Evolutionary conservation across 2,113 vertebrate species (phyloP).

Genomic region (Pyrgilauda ruficollis): DNA sequence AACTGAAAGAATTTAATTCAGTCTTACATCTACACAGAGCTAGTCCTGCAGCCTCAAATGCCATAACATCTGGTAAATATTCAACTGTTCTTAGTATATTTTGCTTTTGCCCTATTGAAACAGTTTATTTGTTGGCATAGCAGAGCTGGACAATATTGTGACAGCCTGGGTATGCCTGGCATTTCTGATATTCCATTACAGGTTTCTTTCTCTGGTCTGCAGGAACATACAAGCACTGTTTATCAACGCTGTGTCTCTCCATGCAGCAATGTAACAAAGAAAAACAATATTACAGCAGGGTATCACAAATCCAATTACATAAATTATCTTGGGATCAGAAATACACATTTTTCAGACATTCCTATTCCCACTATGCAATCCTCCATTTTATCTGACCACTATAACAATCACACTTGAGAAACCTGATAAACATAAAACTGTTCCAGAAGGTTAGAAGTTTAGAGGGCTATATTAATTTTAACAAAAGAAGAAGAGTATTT

Average conservation of each 20-base stretch:
- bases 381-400: not conserved
- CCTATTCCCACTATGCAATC: not conserved
- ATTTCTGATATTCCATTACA: not conserved
- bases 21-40: not conserved
- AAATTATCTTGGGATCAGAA: not conserved
- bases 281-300: not conserved
- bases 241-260: not conserved
- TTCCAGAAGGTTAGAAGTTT: not conserved
- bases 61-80: constrained; percentile 11
- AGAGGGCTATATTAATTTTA: not conserved
- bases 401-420: not conserved
- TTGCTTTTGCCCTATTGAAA: not conserved
- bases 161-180: not conserved
- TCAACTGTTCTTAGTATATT: not conserved
- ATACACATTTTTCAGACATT: not conserved
- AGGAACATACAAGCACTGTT: not conserved
- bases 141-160: not conserved
- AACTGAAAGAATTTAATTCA: not conserved
- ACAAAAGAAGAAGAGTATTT: not conserved
- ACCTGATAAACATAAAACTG: not conserved
- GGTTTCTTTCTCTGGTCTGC: not conserved
- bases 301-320: not conserved
- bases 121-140: not conserved
- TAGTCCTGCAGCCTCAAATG: not conserved
- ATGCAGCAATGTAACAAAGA: not conserved